phyloP scores from a whole-genome alignment of 2,888 invertebrate genomes.

The Octonoba sinensis region DNA sequence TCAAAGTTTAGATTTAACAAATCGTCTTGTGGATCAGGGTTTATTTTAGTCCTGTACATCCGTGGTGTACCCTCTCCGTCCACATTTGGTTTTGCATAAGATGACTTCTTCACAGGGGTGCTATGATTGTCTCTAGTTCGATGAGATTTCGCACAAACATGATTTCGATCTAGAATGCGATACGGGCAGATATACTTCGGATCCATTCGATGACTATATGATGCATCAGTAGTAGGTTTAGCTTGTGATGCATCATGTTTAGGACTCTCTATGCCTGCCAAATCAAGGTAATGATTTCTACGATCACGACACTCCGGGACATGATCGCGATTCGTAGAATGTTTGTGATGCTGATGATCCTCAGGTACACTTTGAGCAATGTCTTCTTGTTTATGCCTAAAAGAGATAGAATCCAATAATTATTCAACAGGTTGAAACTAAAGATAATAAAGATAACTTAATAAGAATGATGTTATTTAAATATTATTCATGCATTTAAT shows the following conservation, averaged over 20 bases:
- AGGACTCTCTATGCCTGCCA: slow-evolving; percentile 71
- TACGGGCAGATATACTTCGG: slow-evolving; percentile 66
- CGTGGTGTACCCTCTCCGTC: slow-evolving; percentile 24
- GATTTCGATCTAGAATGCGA: slow-evolving; percentile 65
- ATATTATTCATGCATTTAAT: no score
- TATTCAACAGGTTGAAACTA: background rate
- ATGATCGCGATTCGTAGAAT: slow-evolving; percentile 67
- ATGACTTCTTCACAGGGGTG: slow-evolving; percentile 40
- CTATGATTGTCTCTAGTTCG: slow-evolving; percentile 33
- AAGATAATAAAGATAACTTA: background rate
- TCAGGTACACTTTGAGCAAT: slow-evolving; percentile 36
- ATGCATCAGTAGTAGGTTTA: slow-evolving; percentile 14
- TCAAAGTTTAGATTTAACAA: slow-evolving; percentile 61
- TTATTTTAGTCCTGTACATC: slow-evolving; percentile 36
- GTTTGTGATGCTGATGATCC: slow-evolving; percentile 69
- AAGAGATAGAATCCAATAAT: slow-evolving; percentile 67
- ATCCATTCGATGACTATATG: slow-evolving; percentile 14
- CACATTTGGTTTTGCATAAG: slow-evolving; percentile 28
- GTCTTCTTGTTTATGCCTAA: slow-evolving; percentile 50
- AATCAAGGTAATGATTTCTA: slow-evolving; percentile 70
- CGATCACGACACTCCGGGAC: slow-evolving; percentile 67
- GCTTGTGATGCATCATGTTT: slow-evolving; percentile 41
- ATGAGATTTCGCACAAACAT: slow-evolving; percentile 66
- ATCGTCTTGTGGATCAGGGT: slow-evolving; percentile 48
- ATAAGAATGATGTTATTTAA: background rate